A percentile compares a stretch with the other conserved stretches of the same genome.
Evolutionary conservation across 2,113 vertebrate species (phyloP).

Genomic region (Dasyprocta punctata): DNA sequence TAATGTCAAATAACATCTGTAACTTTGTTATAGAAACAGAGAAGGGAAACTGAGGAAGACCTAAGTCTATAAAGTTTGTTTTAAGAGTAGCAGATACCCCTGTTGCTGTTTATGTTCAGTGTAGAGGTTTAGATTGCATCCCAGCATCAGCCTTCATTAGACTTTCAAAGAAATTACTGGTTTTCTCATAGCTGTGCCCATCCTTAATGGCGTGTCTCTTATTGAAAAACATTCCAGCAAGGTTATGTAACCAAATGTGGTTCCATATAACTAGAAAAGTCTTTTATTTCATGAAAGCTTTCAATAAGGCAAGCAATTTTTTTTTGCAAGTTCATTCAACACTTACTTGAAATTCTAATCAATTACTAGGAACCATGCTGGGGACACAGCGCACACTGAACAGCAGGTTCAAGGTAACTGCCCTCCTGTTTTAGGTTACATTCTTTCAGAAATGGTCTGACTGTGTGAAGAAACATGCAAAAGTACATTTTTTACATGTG

Average conservation of each 20-base stretch:
- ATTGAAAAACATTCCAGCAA: neutral
- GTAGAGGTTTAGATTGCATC: neutral
- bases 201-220: neutral
- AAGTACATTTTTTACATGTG: neutral
- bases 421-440: neutral
- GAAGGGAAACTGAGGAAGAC: neutral
- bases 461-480: neutral
- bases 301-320: neutral
- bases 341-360: neutral
- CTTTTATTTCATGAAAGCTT: neutral
- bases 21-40: neutral
- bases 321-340: neutral
- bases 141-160: neutral
- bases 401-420: neutral
- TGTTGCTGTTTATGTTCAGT: neutral
- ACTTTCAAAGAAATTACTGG: neutral
- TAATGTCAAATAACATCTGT: neutral
- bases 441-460: neutral
- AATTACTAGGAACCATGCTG: neutral
- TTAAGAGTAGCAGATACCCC: neutral
- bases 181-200: neutral
- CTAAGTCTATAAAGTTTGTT: neutral
- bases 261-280: neutral
- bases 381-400: rapidly evolving
- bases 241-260: neutral